Conservation (phyloP, 2,797 vertebrate genomes). For the Rhinogobio ventralis region DNA sequence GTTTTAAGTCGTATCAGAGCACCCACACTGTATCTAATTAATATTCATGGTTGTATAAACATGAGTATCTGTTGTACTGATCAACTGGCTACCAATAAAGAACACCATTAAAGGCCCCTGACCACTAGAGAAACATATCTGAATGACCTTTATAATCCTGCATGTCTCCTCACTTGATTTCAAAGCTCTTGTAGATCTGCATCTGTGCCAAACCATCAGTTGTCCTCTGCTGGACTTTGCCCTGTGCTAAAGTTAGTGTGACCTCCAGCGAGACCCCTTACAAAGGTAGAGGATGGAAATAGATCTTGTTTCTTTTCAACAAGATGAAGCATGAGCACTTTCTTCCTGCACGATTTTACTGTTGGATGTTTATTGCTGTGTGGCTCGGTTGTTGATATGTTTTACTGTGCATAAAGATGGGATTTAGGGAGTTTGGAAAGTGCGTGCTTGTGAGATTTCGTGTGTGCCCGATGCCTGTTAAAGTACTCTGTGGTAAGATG, state of each 20-base stretch:
- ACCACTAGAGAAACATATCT: neutral
- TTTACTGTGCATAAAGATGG: constrained; percentile 25
- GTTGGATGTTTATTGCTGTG: constrained; percentile 36
- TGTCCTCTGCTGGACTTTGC: constrained; percentile 62
- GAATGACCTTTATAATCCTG: neutral
- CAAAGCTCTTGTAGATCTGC: constrained; percentile 60
- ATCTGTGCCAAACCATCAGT: constrained; percentile 73
- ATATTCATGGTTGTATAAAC: neutral
- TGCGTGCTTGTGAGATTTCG: constrained; percentile 14
- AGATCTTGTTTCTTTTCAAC: constrained; percentile 49
- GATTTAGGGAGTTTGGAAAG: constrained; percentile 19
- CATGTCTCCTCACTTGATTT: neutral
- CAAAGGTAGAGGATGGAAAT: constrained; percentile 64
- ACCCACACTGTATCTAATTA: neutral
- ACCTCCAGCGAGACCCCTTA: constrained; percentile 42
- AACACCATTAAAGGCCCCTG: neutral
- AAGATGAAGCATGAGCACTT: neutral
- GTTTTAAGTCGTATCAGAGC: neutral
- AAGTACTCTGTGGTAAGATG: constrained; percentile 51
- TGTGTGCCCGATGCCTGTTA: constrained; percentile 52
- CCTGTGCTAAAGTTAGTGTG: constrained; percentile 70
- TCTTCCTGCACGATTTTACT: constrained; percentile 1
- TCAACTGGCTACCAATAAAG: neutral
- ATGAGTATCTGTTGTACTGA: neutral
- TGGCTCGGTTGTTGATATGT: constrained; percentile 24